Conservation (phyloP, 2,797 vertebrate genomes). For the Gallinago solitaria region DNA sequence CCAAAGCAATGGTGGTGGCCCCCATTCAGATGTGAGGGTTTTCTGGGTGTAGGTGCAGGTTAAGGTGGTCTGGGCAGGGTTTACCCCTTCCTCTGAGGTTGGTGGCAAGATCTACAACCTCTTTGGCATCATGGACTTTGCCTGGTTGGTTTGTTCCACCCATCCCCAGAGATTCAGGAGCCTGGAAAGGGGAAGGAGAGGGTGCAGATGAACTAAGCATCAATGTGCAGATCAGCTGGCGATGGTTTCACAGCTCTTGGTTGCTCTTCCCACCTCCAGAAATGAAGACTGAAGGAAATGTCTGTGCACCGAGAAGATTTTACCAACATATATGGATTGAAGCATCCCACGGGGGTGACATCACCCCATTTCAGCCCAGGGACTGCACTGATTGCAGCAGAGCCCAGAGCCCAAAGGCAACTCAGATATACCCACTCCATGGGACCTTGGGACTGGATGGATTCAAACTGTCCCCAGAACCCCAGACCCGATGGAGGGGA, state of each 20-base stretch:
- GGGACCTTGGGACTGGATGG: not conserved
- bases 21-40: not conserved
- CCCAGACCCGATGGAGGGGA: accelerated
- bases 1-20: not conserved
- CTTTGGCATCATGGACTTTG: accelerated
- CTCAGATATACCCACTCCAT: not conserved
- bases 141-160: not conserved
- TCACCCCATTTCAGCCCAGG: not conserved
- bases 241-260: not conserved
- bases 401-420: not conserved
- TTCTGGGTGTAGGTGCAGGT: not conserved
- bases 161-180: not conserved
- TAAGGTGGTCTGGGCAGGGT: no score
- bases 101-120: not conserved
- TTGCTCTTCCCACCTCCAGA: not conserved
- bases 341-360: accelerated
- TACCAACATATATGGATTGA: not conserved
- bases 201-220: accelerated
- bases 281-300: not conserved
- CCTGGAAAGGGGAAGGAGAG: accelerated
- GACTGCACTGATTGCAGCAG: accelerated
- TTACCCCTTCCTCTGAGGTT: not conserved
- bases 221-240: accelerated
- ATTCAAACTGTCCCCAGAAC: not conserved
- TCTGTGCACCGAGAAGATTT: accelerated